phyloP scores from a whole-genome alignment of 2,888 invertebrate species.

The Yponomeuta malinellus region DNA sequence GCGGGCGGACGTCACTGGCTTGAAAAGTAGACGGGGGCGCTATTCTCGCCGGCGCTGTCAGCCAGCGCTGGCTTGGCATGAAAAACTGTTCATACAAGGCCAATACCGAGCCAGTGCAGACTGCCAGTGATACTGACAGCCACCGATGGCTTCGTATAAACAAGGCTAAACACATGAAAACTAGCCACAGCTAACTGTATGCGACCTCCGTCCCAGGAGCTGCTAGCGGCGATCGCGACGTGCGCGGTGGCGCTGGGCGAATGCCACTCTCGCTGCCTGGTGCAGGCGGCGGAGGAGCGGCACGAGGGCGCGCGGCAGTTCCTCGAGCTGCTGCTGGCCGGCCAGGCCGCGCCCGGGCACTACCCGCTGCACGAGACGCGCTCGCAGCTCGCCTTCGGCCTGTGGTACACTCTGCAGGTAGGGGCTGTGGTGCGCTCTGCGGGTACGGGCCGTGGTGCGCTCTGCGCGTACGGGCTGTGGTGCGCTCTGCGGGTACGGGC shows the following conservation, averaged over 20 bases:
- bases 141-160: too few species aligned
- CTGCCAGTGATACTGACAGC: too few species aligned
- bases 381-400: conserved; percentile 90
- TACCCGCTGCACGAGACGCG: conserved; percentile 93
- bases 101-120: too few species aligned
- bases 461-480: conserved; percentile 34
- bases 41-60: too few species aligned
- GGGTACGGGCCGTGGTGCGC: conserved; percentile 24
- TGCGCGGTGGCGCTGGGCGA: conserved; percentile 83
- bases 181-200: too few species aligned
- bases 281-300: conserved; percentile 38
- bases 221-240: conserved; percentile 80
- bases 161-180: too few species aligned
- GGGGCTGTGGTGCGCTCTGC: conserved; percentile 29
- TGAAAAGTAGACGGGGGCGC: too few species aligned
- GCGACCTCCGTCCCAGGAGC: conserved; percentile 69
- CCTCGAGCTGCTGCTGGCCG: conserved; percentile 84
- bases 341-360: conserved; percentile 85
- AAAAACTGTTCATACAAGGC: too few species aligned
- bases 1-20: too few species aligned
- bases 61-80: too few species aligned
- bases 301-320: conserved; percentile 58
- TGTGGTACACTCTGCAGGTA: conserved; percentile 83
- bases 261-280: conserved; percentile 77
- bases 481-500: conserved; percentile 23